Conservation (phyloP, 2,888 invertebrate species). For the Pedicia rivosa region DNA sequence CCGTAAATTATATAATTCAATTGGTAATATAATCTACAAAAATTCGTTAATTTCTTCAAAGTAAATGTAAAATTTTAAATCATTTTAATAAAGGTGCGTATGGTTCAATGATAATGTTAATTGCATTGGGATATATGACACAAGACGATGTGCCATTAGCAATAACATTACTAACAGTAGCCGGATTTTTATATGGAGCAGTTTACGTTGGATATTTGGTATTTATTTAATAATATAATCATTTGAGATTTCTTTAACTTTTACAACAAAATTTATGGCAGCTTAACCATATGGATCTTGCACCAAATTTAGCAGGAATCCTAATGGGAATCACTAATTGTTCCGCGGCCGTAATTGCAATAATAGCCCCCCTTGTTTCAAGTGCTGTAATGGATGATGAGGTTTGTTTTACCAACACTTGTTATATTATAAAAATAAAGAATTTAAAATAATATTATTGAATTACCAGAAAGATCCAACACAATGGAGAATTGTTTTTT, state of each 20-base stretch:
- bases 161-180: constrained; percentile 36
- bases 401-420: no score
- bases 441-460: background rate
- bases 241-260: background rate
- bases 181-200: constrained; percentile 43
- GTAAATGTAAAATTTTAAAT: no score
- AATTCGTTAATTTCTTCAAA: no score
- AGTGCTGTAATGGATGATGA: constrained; percentile 38
- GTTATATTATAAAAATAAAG: no score
- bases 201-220: constrained; percentile 44
- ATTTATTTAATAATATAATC: background rate
- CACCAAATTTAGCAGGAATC: constrained; percentile 50
- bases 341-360: constrained; percentile 43
- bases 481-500: constrained; percentile 41
- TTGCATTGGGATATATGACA: constrained; percentile 35
- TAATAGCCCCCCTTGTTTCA: constrained; percentile 44
- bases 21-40: constrained; percentile 33
- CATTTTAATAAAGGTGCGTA: no score
- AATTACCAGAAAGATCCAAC: constrained; percentile 26
- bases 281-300: constrained; percentile 50
- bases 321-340: constrained; percentile 56
- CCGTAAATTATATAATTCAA: constrained; percentile 26
- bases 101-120: constrained; percentile 39
- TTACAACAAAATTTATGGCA: constrained; percentile 22
- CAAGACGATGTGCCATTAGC: constrained; percentile 30